These are phyloP conservation scores for Elysia crispata DNA, from an alignment of 2,888 invertebrate species.

Conservation along the genomic window DNA sequence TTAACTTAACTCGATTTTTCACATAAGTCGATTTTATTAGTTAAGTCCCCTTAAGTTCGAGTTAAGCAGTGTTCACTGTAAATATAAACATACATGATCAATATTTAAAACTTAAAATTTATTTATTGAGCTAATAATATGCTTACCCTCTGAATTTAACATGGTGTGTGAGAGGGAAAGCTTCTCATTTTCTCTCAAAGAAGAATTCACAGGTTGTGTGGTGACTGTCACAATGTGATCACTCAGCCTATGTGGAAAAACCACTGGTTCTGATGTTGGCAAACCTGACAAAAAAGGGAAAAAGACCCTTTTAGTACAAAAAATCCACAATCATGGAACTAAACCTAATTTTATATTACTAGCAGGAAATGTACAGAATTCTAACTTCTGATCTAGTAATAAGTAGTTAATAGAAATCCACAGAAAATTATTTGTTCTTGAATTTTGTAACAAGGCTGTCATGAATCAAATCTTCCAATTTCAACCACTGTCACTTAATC, in stretches of 20 bases:
- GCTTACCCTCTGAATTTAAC: slow-evolving; percentile 55
- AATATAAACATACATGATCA: no score
- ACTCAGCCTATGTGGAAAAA: slow-evolving; percentile 56
- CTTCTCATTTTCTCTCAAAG: slow-evolving; percentile 45
- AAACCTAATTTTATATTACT: no score
- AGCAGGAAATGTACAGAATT: no score
- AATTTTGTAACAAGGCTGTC: not conserved
- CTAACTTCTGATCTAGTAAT: not conserved
- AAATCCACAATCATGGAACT: no score
- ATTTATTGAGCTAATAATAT: no score
- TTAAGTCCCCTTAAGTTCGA: no score
- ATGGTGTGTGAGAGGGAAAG: slow-evolving; percentile 52
- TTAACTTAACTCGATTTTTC: no score
- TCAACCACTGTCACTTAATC: no score
- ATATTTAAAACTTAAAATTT: no score
- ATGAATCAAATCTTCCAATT: not conserved
- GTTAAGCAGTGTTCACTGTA: no score
- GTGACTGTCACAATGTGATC: slow-evolving; percentile 63
- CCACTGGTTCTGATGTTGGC: slow-evolving; percentile 53
- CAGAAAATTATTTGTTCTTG: not conserved
- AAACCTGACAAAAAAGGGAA: slow-evolving; percentile 48
- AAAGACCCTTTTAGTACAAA: not conserved
- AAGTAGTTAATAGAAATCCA: not conserved
- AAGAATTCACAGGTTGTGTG: slow-evolving; percentile 53
- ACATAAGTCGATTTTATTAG: no score